Evolutionary conservation across 2,113 vertebrate genomes (phyloP).

Genomic region (Melospiza georgiana): DNA sequence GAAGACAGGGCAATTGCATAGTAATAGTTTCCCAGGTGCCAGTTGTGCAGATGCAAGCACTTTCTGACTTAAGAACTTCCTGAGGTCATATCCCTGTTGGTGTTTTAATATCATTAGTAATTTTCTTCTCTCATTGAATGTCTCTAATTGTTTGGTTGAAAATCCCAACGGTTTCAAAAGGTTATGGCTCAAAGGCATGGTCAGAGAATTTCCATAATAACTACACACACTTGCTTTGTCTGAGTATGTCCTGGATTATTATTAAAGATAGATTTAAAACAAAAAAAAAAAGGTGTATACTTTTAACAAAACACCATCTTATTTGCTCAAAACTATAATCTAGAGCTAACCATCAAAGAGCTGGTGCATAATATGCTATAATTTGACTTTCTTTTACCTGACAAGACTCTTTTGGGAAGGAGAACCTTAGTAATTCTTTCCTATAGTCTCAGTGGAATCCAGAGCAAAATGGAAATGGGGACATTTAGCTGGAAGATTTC

Average conservation of each 20-base stretch:
- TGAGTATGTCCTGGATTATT: neutral
- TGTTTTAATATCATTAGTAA: neutral
- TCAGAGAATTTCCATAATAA: constrained; percentile 3
- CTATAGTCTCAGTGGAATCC: constrained; percentile 2
- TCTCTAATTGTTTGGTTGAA: constrained; percentile 20
- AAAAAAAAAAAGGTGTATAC: too few species aligned
- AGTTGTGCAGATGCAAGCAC: neutral
- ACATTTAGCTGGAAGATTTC: constrained; percentile 66
- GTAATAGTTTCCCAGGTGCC: neutral
- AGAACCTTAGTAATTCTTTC: neutral
- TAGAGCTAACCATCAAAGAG: neutral
- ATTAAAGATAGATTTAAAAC: neutral
- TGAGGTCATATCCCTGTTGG: neutral
- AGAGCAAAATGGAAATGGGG: constrained; percentile 53
- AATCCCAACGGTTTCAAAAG: constrained; percentile 14
- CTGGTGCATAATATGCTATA: neutral
- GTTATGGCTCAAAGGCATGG: constrained; percentile 12
- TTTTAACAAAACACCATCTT: neutral
- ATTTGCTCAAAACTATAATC: neutral
- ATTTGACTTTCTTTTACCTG: constrained; percentile 21
- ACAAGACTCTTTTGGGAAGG: neutral
- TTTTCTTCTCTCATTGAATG: neutral
- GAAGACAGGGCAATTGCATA: neutral
- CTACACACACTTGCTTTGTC: neutral
- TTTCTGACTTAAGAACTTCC: neutral